These are phyloP conservation scores for Sakesphorus luctuosus DNA, from an alignment of 2,113 vertebrate species.

Conservation along the genomic window DNA sequence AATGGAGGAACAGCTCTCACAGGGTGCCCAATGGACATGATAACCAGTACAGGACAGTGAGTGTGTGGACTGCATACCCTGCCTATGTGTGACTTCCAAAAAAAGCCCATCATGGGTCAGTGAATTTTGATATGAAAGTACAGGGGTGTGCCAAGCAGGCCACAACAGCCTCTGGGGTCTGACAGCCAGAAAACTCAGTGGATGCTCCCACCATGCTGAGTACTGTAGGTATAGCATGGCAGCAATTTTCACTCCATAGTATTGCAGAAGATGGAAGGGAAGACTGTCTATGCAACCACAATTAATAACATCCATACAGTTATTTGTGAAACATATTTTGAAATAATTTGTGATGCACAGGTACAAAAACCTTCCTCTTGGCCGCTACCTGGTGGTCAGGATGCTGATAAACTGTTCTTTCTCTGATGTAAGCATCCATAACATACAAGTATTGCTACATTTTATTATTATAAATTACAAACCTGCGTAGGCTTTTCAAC, in stretches of 20 bases:
- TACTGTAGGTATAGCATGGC: rapidly evolving
- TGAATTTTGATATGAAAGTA: not conserved
- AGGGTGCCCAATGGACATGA: not conserved
- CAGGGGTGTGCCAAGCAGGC: not conserved
- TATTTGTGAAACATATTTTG: not conserved
- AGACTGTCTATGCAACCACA: not conserved
- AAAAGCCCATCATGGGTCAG: rapidly evolving
- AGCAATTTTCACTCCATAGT: not conserved
- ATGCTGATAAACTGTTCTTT: not conserved
- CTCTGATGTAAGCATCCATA: not conserved
- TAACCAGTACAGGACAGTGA: not conserved
- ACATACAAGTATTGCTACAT: rapidly evolving
- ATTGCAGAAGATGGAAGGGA: not conserved
- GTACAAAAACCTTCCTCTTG: not conserved
- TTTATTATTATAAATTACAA: not conserved
- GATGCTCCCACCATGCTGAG: not conserved
- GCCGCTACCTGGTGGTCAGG: not conserved
- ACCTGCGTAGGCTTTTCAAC: not conserved
- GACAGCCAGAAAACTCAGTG: not conserved
- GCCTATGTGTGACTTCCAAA: not conserved
- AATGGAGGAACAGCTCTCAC: not conserved
- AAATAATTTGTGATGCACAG: not conserved
- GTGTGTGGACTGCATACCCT: not conserved
- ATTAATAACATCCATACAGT: not conserved
- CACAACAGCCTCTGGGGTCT: not conserved